Evolutionary conservation across 1,140 invertebrate species (phyloP), one percentile per base, ranked within the genome.

Genomic region (Drosophila ananassae): DNA sequence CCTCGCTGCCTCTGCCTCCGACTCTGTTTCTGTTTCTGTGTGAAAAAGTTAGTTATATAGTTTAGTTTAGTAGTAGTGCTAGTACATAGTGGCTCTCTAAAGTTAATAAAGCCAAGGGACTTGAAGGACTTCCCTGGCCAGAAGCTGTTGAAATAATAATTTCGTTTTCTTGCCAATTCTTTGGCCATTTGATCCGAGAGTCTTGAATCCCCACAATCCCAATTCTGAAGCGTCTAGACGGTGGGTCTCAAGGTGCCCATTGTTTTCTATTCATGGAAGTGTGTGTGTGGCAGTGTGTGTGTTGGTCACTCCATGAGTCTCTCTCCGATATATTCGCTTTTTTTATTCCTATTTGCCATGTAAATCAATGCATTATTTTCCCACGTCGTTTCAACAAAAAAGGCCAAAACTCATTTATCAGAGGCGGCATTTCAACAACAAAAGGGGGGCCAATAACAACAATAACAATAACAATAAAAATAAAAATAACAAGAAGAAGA

Each of bases 341-440:
- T 17, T 17, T 17, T 17, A 24, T 50, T 52, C 57, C 24, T 55
- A 47, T 76, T 76, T 46, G 54, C 66, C 75, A 82, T 82, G 79
- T 83, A 83, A 83, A 83, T 83, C 74, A 59, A 82, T 62, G 75
- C 74, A 78, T 71, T 62, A 83, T 83, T 83, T 83, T 83, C 79
- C 79, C 79, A 83, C 79, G 71, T 78, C 79, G 79, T 72, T 83
- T 83, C 66, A 77, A 82, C 74, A 75, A 81, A 74, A 74, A 82
- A 78, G 71, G 54, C 79, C 54, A 83, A 82, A 83, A 75, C 79
- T 83, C 79, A 83, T 83, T 83, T 83, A 83, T 83, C 79, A 82
- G 79, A 73, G 47, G 60, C 79, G 79, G 79, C 69, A 78, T 82
- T 82, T 82, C 69, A 77, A 82, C 69, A 82, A 82, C 74, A 82